Conservation (phyloP, 2,888 invertebrate species). For the Xestia xanthographa region DNA sequence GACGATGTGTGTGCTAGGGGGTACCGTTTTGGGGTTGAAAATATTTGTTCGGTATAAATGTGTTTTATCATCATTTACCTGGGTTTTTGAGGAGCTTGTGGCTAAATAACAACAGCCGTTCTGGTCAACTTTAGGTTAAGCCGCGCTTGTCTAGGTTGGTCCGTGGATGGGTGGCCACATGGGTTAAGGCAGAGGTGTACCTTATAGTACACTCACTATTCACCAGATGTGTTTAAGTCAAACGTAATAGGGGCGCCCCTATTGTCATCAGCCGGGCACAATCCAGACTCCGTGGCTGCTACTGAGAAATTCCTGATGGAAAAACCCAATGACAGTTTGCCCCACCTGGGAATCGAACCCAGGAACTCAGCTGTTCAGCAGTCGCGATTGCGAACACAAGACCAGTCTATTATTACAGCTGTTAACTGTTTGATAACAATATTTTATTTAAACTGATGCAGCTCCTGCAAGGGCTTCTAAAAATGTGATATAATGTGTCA, state of each 20-base stretch:
- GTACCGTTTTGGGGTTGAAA: not conserved
- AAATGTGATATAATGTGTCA: not conserved
- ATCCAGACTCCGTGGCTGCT: too few species aligned
- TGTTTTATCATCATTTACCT: not conserved
- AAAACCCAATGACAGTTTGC: too few species aligned
- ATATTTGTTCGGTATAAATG: not conserved
- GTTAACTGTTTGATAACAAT: not conserved
- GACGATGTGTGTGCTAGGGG: constrained; percentile 2
- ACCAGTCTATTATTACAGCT: too few species aligned
- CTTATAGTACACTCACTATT: too few species aligned
- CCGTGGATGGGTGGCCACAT: not conserved
- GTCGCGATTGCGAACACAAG: too few species aligned
- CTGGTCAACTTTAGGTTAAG: not conserved
- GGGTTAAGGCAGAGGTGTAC: too few species aligned
- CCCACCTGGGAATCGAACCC: too few species aligned
- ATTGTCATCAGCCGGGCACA: too few species aligned
- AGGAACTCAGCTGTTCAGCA: too few species aligned
- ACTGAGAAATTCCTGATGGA: too few species aligned
- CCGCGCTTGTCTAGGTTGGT: not conserved
- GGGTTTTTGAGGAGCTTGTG: not conserved
- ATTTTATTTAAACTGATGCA: not conserved
- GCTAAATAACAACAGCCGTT: not conserved
- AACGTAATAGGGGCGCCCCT: too few species aligned
- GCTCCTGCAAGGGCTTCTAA: not conserved
- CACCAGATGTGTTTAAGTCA: too few species aligned